Conservation (phyloP, 2,888 invertebrate genomes). For the Gastrophysa polygoni region DNA sequence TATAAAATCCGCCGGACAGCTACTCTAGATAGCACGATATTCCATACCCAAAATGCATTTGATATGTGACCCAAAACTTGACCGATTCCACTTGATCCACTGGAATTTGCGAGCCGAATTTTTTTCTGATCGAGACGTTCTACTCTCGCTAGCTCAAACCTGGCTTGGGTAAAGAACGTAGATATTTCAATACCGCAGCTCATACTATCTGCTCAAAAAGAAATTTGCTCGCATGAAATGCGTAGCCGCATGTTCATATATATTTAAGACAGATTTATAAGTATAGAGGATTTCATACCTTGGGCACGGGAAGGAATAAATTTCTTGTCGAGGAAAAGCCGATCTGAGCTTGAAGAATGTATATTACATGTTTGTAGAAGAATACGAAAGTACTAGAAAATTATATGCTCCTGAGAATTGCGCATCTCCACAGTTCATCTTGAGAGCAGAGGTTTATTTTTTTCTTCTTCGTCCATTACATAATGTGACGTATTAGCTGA, state of each 20-base stretch:
- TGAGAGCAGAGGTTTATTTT: background rate
- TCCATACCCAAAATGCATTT: too few relatives aligned
- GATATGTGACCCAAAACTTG: too few relatives aligned
- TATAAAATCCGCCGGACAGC: too few relatives aligned
- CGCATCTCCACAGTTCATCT: too few relatives aligned
- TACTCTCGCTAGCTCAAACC: too few relatives aligned
- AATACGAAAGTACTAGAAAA: constrained; percentile 48
- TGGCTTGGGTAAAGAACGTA: too few relatives aligned
- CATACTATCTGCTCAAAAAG: constrained; percentile 27
- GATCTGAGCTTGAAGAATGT: constrained; percentile 44
- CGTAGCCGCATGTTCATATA: constrained; percentile 31
- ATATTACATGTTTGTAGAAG: constrained; percentile 51
- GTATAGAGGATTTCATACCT: constrained; percentile 35
- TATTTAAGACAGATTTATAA: constrained; percentile 38
- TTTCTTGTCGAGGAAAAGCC: constrained; percentile 43
- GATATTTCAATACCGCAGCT: too few relatives aligned
- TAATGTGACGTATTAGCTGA: too few relatives aligned
- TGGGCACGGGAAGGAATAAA: constrained; percentile 40
- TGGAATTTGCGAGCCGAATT: too few relatives aligned
- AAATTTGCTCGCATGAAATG: constrained; percentile 22
- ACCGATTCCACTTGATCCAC: too few relatives aligned
- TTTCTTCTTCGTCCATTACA: background rate
- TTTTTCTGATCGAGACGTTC: too few relatives aligned
- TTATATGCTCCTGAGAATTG: constrained; percentile 37
- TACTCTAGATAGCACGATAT: too few relatives aligned